phyloP scores from a whole-genome alignment of 37 sponge, comb jelly and placozoan genomes.

The Lycopodina hypogea region DNA sequence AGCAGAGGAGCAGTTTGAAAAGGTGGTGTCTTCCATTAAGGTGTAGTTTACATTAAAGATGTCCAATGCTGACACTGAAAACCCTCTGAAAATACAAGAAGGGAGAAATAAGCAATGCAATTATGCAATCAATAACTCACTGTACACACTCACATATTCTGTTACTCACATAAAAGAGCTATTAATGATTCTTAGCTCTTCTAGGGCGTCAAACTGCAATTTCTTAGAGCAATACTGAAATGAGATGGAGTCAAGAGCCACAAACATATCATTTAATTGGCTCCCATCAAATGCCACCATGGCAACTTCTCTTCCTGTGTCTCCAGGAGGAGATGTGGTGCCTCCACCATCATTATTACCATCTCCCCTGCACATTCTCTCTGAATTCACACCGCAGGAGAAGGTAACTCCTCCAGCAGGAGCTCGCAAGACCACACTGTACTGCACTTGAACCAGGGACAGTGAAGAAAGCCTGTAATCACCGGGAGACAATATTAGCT shows the following conservation, averaged over 20 bases:
- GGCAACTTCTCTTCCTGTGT: not conserved
- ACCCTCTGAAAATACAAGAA: slow-evolving; percentile 15
- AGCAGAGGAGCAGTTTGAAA: slow-evolving; percentile 16
- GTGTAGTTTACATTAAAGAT: slow-evolving; percentile 23
- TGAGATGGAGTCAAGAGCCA: slow-evolving; percentile 3
- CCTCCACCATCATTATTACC: not conserved
- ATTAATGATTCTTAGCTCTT: slow-evolving; percentile 33
- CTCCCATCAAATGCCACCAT: not conserved
- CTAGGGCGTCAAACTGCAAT: slow-evolving; percentile 29
- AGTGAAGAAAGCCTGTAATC: not conserved
- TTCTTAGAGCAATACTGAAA: slow-evolving; percentile 32
- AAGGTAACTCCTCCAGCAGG: slow-evolving; percentile 11
- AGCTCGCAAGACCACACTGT: not conserved
- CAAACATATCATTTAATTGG: not conserved
- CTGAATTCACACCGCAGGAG: not conserved
- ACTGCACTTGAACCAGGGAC: not conserved
- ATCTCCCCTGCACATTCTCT: not conserved
- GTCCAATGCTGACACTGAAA: slow-evolving; percentile 34
- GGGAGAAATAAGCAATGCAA: not conserved
- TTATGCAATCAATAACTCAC: not conserved
- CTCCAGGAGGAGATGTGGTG: no score
- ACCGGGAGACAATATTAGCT: not conserved
- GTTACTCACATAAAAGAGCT: slow-evolving; percentile 38
- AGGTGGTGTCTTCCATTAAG: not conserved
- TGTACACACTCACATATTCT: no score